Conservation (phyloP, 2,113 vertebrate species). For the Lucifuga dentata region DNA sequence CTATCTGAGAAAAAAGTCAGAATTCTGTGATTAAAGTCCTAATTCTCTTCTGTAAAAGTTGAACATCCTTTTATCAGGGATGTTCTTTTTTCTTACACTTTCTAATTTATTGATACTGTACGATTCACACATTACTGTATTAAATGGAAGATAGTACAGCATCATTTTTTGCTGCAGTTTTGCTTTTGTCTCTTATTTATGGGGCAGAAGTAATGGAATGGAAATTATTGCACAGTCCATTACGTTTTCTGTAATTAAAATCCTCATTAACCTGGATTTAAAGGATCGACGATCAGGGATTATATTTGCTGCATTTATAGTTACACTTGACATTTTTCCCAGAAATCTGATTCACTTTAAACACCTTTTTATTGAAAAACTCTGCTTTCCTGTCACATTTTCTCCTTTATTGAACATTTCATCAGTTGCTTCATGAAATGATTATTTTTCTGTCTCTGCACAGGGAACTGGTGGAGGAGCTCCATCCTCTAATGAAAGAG, state of each 20-base stretch:
- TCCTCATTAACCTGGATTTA: constrained; percentile 48
- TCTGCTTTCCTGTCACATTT: constrained; percentile 1
- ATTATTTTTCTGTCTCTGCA: constrained; percentile 17
- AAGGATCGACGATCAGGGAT: constrained; percentile 51
- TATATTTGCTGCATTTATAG: constrained; percentile 80
- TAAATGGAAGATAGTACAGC: neutral
- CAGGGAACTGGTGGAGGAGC: constrained; percentile 96
- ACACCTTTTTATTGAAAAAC: constrained; percentile 22
- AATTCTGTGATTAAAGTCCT: no score
- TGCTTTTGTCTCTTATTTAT: constrained; percentile 17
- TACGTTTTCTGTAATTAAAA: constrained; percentile 34
- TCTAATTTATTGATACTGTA: no score
- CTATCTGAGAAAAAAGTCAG: no score
- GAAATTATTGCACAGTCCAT: constrained; percentile 74
- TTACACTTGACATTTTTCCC: constrained; percentile 43
- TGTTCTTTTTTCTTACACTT: no score
- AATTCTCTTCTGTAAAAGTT: no score
- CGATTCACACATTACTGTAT: neutral
- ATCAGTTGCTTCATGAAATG: neutral
- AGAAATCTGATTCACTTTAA: constrained; percentile 21
- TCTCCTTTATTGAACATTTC: neutral
- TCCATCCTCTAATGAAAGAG: constrained; percentile 98
- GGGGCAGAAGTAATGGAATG: constrained; percentile 63
- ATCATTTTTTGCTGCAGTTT: no score
- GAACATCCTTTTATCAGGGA: no score